Percentiles rank a stretch among this genome's conserved stretches.
Evolutionary conservation across 2,113 vertebrate genomes (phyloP).

Genomic region (Cottus gobio): DNA sequence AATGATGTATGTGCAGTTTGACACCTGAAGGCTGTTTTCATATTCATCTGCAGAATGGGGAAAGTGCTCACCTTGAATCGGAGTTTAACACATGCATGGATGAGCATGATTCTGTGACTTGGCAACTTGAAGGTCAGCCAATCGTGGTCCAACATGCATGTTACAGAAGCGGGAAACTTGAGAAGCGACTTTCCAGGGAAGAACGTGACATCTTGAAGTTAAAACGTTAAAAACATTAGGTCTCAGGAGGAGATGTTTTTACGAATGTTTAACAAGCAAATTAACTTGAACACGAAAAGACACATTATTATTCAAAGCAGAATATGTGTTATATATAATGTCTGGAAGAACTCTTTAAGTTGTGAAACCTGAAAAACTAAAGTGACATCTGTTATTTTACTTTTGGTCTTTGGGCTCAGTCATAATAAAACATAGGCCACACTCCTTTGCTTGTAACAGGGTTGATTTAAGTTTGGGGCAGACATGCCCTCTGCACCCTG

Average conservation of each 20-base stretch:
- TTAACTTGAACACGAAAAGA: background rate
- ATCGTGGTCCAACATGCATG: background rate
- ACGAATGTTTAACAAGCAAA: background rate
- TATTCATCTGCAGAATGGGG: background rate
- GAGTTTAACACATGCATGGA: background rate
- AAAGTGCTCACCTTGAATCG: background rate
- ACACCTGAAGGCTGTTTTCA: background rate
- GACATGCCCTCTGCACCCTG: constrained; percentile 66
- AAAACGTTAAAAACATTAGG: background rate
- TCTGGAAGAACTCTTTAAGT: background rate
- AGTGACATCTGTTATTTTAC: too few relatives aligned
- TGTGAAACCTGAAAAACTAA: too few relatives aligned
- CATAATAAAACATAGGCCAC: constrained; percentile 46
- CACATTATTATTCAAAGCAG: background rate
- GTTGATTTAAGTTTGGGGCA: constrained; percentile 60
- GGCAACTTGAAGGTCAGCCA: background rate
- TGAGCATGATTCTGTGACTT: background rate
- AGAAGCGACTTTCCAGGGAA: background rate
- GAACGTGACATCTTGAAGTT: background rate
- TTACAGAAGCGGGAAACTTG: background rate
- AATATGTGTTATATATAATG: background rate
- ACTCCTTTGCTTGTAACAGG: constrained; percentile 43
- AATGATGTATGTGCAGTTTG: background rate
- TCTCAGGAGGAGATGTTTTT: background rate
- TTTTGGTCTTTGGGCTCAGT: background rate